phyloP scores from a whole-genome alignment of 2,797 vertebrate species.

The Cuculus canorus region DNA sequence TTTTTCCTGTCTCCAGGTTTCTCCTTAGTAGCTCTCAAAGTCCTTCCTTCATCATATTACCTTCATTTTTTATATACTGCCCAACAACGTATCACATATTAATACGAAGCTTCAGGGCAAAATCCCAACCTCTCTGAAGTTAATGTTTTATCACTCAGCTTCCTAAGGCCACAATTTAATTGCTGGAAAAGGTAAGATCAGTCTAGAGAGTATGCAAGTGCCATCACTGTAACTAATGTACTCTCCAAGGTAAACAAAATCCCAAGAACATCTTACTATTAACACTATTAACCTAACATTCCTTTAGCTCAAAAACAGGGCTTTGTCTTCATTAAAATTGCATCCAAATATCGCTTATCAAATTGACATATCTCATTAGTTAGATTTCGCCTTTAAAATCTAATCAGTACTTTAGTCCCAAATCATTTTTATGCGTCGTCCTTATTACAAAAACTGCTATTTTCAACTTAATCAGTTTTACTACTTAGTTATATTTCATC shows the following conservation, averaged over 20 bases:
- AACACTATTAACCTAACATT: not conserved
- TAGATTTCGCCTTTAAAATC: constrained; percentile 31
- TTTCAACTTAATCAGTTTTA: constrained; percentile 47
- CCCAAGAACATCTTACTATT: constrained; percentile 6
- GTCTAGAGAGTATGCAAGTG: not conserved
- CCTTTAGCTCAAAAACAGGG: not conserved
- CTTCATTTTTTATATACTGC: not conserved
- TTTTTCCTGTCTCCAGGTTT: not conserved
- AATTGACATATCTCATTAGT: constrained; percentile 47
- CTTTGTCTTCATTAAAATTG: constrained; percentile 29
- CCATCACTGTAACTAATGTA: not conserved
- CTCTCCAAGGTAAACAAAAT: constrained; percentile 35
- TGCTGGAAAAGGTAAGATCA: not conserved
- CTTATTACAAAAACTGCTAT: constrained; percentile 36
- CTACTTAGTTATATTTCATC: constrained; percentile 20
- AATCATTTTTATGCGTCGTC: constrained; percentile 38
- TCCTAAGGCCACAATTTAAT: not conserved
- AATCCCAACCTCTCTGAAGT: not conserved
- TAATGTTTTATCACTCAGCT: not conserved
- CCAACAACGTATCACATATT: not conserved
- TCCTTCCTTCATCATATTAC: not conserved
- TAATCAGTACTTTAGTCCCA: constrained; percentile 33
- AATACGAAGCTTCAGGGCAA: not conserved
- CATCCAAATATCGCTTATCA: constrained; percentile 14
- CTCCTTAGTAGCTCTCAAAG: not conserved